Conservation (phyloP, 2,888 invertebrate species). For the Aleiodes alternator region DNA sequence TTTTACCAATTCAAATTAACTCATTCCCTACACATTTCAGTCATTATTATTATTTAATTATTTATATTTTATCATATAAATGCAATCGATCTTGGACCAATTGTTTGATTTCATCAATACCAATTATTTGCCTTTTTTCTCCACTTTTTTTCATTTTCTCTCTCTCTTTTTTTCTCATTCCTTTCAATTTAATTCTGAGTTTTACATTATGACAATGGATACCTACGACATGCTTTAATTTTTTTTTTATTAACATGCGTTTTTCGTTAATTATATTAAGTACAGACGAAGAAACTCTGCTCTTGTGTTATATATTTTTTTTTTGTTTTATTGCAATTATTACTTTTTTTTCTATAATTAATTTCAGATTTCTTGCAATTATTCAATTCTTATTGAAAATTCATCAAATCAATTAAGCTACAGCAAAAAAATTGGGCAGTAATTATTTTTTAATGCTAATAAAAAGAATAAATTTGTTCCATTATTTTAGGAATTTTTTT, state of each 20-base stretch:
- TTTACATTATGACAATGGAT: too few species aligned
- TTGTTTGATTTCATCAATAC: slow-evolving; percentile 20
- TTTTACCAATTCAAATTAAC: background rate
- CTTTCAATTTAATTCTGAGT: too few species aligned
- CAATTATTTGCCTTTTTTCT: slow-evolving; percentile 7
- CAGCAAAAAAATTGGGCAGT: slow-evolving; percentile 54
- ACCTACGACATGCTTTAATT: too few species aligned
- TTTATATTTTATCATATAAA: too few species aligned
- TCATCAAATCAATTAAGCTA: slow-evolving; percentile 44
- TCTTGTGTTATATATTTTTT: background rate
- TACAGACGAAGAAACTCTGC: too few species aligned
- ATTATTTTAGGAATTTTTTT: slow-evolving; percentile 32
- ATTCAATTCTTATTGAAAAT: background rate
- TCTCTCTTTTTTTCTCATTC: too few species aligned
- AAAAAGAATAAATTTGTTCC: slow-evolving; percentile 31
- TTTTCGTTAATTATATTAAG: too few species aligned
- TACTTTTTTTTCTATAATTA: background rate
- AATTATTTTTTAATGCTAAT: slow-evolving; percentile 36
- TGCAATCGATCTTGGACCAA: slow-evolving; percentile 8
- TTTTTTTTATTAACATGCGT: too few species aligned
- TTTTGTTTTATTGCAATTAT: too few species aligned
- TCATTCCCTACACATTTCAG: slow-evolving; percentile 25
- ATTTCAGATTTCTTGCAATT: slow-evolving; percentile 32
- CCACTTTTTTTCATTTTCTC: background rate
- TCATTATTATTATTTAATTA: slow-evolving; percentile 40